These are phyloP conservation scores for Corvus cornix DNA, from an alignment of 2,113 vertebrate species.

Conservation along the genomic window DNA sequence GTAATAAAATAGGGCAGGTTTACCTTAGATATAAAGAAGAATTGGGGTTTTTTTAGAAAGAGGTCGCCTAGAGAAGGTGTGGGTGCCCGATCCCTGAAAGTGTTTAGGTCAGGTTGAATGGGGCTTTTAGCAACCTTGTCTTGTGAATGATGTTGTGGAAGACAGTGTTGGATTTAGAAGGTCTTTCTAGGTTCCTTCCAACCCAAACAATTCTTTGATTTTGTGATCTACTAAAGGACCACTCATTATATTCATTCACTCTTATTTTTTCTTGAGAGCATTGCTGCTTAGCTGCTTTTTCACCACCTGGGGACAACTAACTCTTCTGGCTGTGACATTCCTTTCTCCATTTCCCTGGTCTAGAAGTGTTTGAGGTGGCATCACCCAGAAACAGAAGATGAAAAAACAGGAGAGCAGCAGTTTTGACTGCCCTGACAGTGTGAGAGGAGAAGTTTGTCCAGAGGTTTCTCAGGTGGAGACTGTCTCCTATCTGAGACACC, in stretches of 20 bases:
- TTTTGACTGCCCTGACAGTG: not conserved
- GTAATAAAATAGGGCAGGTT: not conserved
- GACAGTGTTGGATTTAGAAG: not conserved
- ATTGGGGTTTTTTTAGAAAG: fast-evolving
- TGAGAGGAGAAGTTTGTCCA: not conserved
- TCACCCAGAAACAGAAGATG: not conserved
- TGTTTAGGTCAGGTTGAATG: not conserved
- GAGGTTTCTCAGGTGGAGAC: not conserved
- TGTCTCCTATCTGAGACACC: not conserved
- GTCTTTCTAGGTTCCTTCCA: not conserved
- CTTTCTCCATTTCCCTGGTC: not conserved
- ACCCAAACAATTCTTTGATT: not conserved
- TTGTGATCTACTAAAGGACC: not conserved
- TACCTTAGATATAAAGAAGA: not conserved
- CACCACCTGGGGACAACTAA: fast-evolving
- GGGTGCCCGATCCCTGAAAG: fast-evolving
- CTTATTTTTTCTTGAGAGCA: not conserved
- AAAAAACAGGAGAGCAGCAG: not conserved
- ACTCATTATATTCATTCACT: fast-evolving
- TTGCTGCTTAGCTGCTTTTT: not conserved
- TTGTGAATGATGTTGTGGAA: fast-evolving
- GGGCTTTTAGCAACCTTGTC: not conserved
- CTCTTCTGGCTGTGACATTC: not conserved
- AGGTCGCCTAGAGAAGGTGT: not conserved
- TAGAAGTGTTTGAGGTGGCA: not conserved